These are phyloP conservation scores for Allygus modestus DNA, from an alignment of 2,888 invertebrate genomes.

Conservation along the genomic window DNA sequence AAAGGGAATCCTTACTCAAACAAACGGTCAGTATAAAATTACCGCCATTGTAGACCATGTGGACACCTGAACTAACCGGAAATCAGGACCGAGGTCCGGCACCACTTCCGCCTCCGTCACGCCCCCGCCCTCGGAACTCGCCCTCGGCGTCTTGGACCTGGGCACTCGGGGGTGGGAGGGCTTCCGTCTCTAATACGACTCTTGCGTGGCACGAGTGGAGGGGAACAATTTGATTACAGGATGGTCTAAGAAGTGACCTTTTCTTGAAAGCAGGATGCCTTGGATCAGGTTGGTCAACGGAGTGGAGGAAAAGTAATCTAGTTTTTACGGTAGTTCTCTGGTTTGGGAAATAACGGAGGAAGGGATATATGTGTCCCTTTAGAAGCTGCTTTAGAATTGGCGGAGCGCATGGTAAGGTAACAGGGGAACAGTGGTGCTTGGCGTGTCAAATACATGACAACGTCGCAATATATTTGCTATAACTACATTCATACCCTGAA, in stretches of 20 bases:
- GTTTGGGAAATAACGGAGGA: not conserved
- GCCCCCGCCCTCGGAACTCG: not conserved
- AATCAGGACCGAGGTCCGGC: conserved; percentile 43
- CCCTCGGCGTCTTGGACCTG: not conserved
- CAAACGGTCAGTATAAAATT: conserved; percentile 38
- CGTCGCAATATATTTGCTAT: too few species aligned
- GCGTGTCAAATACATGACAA: too few species aligned
- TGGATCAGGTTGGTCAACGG: conserved; percentile 15
- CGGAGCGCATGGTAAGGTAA: too few species aligned
- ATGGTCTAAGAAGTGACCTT: not conserved
- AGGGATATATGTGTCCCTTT: too few species aligned
- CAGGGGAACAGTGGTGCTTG: too few species aligned
- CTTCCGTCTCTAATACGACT: conserved; percentile 25
- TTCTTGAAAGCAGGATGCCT: conserved; percentile 33
- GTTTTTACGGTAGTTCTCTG: not conserved
- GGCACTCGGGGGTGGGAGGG: conserved; percentile 6
- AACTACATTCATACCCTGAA: too few species aligned
- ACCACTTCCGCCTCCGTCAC: conserved; percentile 49
- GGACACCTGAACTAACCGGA: conserved; percentile 46
- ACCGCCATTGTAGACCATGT: conserved; percentile 40
- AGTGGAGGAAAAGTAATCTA: conserved; percentile 16
- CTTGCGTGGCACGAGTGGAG: conserved; percentile 13
- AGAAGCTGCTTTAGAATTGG: too few species aligned
- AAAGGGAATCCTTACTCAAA: conserved; percentile 43
- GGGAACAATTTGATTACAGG: conserved; percentile 41